phyloP scores from a whole-genome alignment of 2,113 vertebrate species.

The Leptocoma aspasia region DNA sequence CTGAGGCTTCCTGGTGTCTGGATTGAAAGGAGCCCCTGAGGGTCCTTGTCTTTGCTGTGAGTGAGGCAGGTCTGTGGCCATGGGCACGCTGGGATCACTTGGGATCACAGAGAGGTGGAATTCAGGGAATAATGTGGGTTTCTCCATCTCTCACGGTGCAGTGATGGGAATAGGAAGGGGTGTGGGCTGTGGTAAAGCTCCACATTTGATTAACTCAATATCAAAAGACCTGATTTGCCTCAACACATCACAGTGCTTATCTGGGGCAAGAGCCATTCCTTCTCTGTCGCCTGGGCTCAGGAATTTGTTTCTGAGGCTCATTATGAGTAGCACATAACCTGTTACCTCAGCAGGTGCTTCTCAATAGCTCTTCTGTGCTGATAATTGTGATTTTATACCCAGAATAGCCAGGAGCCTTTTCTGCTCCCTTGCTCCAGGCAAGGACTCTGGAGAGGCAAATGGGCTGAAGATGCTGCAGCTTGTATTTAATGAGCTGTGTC shows the following conservation, averaged over 20 bases:
- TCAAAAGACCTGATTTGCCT: neutral
- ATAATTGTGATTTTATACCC: neutral
- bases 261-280: neutral
- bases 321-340: neutral
- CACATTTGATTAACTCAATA: fast-evolving
- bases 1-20: neutral
- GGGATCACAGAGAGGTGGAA: neutral
- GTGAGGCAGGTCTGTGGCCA: fast-evolving
- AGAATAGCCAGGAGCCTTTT: neutral
- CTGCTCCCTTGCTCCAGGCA: neutral
- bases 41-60: neutral
- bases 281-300: neutral
- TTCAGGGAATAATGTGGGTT: neutral
- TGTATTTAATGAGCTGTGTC: neutral
- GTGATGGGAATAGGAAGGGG: neutral
- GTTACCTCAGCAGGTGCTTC: neutral
- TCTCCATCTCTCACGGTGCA: fast-evolving
- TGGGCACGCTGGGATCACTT: neutral
- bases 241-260: neutral
- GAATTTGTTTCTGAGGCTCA: neutral
- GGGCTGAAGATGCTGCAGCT: neutral
- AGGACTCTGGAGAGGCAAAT: neutral
- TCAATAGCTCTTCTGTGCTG: neutral
- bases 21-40: neutral
- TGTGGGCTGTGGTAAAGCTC: neutral